phyloP scores from a whole-genome alignment of 2,888 invertebrate species.

The Andrena haemorrhoa region DNA sequence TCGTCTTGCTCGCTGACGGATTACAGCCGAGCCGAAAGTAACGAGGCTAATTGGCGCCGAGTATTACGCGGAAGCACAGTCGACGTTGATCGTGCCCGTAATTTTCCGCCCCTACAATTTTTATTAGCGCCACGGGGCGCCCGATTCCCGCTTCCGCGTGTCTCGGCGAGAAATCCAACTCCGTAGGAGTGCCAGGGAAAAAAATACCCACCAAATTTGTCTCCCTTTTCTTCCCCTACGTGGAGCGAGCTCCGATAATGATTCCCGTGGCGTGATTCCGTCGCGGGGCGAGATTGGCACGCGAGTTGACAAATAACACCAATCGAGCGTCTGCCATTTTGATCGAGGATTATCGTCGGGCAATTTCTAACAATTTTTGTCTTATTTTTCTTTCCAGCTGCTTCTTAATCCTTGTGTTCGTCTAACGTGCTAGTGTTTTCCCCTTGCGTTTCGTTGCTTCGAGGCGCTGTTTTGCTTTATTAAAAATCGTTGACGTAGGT shows the following conservation, averaged over 20 bases:
- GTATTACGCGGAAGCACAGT: slow-evolving; percentile 11
- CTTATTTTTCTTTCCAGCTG: slow-evolving; percentile 30
- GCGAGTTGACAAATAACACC: slow-evolving; percentile 73
- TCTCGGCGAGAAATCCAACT: slow-evolving; percentile 13
- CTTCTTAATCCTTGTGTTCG: background rate
- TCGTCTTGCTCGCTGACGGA: slow-evolving; percentile 9
- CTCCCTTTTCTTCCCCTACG: slow-evolving; percentile 49
- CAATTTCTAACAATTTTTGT: slow-evolving; percentile 47
- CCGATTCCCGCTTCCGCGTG: slow-evolving; percentile 14
- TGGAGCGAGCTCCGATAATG: slow-evolving; percentile 66
- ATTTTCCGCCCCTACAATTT: slow-evolving; percentile 46
- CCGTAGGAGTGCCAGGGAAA: background rate
- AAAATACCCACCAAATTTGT: slow-evolving; percentile 50
- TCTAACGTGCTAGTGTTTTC: background rate
- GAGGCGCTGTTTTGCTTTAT: background rate
- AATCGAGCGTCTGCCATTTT: slow-evolving; percentile 66
- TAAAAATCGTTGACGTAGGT: background rate
- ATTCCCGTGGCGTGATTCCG: slow-evolving; percentile 65
- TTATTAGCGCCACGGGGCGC: slow-evolving; percentile 43
- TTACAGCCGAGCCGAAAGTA: slow-evolving; percentile 32
- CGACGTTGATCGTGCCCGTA: slow-evolving; percentile 32
- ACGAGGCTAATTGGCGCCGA: slow-evolving; percentile 31
- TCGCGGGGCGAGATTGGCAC: slow-evolving; percentile 45
- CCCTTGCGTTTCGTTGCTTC: slow-evolving; percentile 1
- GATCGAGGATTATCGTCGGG: slow-evolving; percentile 71